Evolutionary conservation across 2,797 vertebrate genomes (phyloP).

Genomic region (Helostoma temminkii): DNA sequence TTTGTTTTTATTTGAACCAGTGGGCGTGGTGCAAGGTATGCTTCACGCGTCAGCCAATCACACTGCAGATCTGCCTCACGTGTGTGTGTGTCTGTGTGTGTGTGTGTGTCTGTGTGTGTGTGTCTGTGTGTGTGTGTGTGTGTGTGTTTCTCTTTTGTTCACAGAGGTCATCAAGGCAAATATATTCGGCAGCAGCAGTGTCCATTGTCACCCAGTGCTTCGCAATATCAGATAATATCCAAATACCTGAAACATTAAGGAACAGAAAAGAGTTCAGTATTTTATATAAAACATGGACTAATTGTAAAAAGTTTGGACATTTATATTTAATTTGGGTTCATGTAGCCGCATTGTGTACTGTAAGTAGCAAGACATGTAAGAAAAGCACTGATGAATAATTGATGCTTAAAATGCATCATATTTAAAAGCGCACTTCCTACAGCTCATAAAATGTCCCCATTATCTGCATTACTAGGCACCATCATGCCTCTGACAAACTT

Average conservation of each 20-base stretch:
- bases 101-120: constrained; percentile 15
- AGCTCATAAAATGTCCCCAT: too few species aligned
- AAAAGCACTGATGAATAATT: not conserved
- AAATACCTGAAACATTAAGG: too few species aligned
- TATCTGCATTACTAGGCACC: not conserved
- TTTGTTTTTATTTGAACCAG: constrained; percentile 72
- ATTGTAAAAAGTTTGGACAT: too few species aligned
- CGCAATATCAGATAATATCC: not conserved
- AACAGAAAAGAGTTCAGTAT: not conserved
- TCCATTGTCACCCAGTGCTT: not conserved
- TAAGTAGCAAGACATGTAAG: not conserved
- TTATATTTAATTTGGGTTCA: too few species aligned
- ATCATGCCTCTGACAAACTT: too few species aligned
- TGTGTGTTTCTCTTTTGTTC: too few species aligned
- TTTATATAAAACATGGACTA: too few species aligned
- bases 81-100: constrained; percentile 18
- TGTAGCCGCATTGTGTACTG: too few species aligned
- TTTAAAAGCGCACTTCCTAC: too few species aligned
- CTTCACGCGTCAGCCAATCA: constrained; percentile 56
- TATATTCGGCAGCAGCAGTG: not conserved
- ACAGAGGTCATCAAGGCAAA: not conserved
- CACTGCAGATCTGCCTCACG: constrained; percentile 38
- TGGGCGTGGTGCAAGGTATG: constrained; percentile 25
- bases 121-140: too few species aligned
- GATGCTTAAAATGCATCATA: not conserved